Base-by-base conservation (phyloP, 1,140 invertebrate species). In the Pseudoatta argentina region DNA sequence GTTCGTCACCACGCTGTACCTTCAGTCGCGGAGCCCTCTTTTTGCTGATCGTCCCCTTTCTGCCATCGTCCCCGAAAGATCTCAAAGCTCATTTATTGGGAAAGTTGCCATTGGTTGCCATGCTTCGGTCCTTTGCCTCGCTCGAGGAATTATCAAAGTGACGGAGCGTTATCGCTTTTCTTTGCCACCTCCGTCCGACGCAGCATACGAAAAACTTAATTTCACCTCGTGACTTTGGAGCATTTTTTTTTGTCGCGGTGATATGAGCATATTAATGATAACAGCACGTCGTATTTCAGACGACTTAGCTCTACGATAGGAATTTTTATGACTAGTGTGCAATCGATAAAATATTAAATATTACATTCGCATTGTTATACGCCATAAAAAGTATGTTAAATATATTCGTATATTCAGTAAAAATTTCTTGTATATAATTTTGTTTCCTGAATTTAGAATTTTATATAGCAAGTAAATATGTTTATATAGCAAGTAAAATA, bases 131-230 rank as follows among this genome's bases (percentile, higher is more conserved):
- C 53, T 76, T 66, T 57, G 21, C 21, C 39, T 63, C 48, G 61
- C 51, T 78, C 63, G 75, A 30, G 27, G 69, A 83, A 83, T 83
- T 73, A 73, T 75, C 79, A 83, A 83, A 83, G 79, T 57, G 57
- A 48, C 39, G n/a, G 39, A 18, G 8, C 71, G 18, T 67, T 34
- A 59, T 72, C 55, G 39, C 69, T 51, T 48, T 75, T 83, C 69
- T 83, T 73, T 83, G 55, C 7, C 18, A 14, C 18, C 39, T 27
- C 3, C 24, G 4, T 73, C 14, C 21, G 55, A 63, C 55, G 4
- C 12, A 34, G 18, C 24, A 39, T 59, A 69, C 8, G 7, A 55
- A 51, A 48, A 53, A 71, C 39, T 61, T 73, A 73, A 51, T 44
- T 82, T 73, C 12, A 30, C 61, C 51, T 21, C 12, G 30, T 27